Percentiles rank a stretch among this genome's conserved stretches.
Evolutionary conservation across 1,140 invertebrate genomes (phyloP).

Genomic region (Drosophila simulans): DNA sequence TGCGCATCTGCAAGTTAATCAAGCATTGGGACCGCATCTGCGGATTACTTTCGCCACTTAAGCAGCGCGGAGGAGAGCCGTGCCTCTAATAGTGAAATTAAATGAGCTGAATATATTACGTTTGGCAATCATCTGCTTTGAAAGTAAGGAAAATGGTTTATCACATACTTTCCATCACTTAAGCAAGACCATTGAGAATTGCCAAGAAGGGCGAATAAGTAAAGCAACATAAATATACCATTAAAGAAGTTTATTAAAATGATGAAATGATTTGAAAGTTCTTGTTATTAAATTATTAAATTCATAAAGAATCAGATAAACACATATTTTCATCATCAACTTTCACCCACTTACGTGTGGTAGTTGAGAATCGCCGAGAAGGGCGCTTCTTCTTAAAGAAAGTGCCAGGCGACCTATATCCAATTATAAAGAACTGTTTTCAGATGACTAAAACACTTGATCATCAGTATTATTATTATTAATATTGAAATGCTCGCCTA

Average conservation of each 20-base stretch:
- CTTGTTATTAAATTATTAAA: too few species aligned
- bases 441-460: neutral
- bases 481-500: too few species aligned
- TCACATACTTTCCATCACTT: neutral
- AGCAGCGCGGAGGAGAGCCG: neutral
- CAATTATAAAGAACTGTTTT: too few species aligned
- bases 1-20: slow-evolving; percentile 40
- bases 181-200: neutral
- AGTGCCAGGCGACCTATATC: too few species aligned
- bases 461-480: neutral
- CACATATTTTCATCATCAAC: too few species aligned
- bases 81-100: neutral
- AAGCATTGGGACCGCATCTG: slow-evolving; percentile 14
- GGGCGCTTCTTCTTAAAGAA: too few species aligned
- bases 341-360: too few species aligned
- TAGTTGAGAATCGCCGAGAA: too few species aligned
- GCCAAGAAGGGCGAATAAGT: neutral
- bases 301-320: too few species aligned
- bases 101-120: neutral
- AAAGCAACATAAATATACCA: neutral
- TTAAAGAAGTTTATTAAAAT: too few species aligned
- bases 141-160: neutral
- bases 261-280: too few species aligned
- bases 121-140: neutral
- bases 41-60: neutral